A percentile compares a stretch with the other conserved stretches of the same genome.
Conservation (phyloP, 53 echinoderm and acorn worm genomes). For the Zoroaster sp. region DNA sequence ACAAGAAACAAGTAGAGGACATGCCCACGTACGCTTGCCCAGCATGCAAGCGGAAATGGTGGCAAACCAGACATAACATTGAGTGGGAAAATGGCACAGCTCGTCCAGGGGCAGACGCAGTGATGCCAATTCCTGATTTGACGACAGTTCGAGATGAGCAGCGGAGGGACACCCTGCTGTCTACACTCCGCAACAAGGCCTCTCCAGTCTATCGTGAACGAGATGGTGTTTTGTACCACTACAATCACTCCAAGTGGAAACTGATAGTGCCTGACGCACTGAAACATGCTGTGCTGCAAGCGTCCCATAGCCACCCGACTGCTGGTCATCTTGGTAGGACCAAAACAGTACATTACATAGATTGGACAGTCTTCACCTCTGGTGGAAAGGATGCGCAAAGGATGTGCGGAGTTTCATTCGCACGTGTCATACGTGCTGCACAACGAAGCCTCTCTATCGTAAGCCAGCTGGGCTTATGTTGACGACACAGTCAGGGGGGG, state of each 20-base stretch:
- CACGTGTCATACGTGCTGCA: slow-evolving; percentile 19
- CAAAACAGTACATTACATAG: neutral
- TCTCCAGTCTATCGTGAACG: neutral
- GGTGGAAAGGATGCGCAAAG: neutral
- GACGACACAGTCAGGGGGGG: neutral
- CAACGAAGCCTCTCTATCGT: slow-evolving; percentile 8
- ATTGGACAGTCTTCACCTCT: neutral
- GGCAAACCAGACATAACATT: neutral
- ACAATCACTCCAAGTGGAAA: neutral
- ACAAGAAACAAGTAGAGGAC: neutral
- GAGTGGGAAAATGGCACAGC: neutral
- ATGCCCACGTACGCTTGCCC: neutral
- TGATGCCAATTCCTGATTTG: neutral
- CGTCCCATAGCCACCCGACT: neutral
- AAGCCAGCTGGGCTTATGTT: slow-evolving; percentile 46
- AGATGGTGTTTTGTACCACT: slow-evolving; percentile 6
- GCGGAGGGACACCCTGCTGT: neutral
- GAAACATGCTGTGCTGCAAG: neutral
- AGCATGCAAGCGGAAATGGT: neutral
- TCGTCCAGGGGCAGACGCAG: neutral
- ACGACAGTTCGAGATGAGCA: neutral
- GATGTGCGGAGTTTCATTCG: slow-evolving; percentile 11
- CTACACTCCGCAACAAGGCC: neutral
- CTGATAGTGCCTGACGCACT: slow-evolving; percentile 1
- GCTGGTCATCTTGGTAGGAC: slow-evolving; percentile 30